Evolutionary conservation across 2,888 invertebrate genomes (phyloP).

Genomic region (Physocephala rufipes): DNA sequence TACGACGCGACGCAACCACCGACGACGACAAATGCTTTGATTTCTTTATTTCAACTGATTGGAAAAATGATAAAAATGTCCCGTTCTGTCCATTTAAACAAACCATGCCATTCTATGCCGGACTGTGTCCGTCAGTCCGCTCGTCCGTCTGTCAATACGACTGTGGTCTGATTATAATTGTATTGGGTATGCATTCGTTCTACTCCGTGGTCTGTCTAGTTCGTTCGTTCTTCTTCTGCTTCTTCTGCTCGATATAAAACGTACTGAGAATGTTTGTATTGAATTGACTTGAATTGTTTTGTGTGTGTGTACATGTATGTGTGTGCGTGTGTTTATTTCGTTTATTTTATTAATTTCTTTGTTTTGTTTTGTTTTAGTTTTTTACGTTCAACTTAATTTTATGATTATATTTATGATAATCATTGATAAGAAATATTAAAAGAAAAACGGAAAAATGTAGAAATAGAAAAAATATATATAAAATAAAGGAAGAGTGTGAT

Average conservation of each 20-base stretch:
- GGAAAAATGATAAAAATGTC: not conserved
- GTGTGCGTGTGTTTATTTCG: slow-evolving; percentile 28
- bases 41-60: slow-evolving; percentile 19
- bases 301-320: no score
- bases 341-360: slow-evolving; percentile 24
- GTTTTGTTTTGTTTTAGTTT: slow-evolving; percentile 28
- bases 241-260: slow-evolving; percentile 6
- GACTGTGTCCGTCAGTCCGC: not conserved
- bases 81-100: not conserved
- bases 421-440: not conserved
- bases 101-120: not conserved
- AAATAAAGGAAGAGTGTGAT: not conserved
- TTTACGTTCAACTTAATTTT: slow-evolving; percentile 29
- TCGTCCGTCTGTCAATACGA: not conserved
- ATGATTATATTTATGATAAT: slow-evolving; percentile 9
- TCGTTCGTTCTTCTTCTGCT: not conserved
- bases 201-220: not conserved
- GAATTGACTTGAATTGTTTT: slow-evolving; percentile 35
- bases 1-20: no score
- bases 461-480: not conserved
- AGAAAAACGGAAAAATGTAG: not conserved
- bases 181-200: not conserved
- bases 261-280: slow-evolving; percentile 25
- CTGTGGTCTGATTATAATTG: no score
- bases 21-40: slow-evolving; percentile 26